Conservation (phyloP, 2,113 vertebrate species). For the Pitta sordida region DNA sequence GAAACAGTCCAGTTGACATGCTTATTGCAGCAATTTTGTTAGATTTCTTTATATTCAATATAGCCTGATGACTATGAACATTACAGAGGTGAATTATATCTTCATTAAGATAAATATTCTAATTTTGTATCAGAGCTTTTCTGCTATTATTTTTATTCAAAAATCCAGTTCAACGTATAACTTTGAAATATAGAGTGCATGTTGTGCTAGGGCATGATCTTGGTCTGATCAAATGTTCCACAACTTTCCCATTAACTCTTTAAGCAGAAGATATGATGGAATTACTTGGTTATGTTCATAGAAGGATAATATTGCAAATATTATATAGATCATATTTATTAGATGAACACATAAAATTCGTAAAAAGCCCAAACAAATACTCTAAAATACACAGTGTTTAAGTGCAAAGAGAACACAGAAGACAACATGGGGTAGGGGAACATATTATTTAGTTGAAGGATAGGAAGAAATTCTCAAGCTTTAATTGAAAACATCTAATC, state of each 20-base stretch:
- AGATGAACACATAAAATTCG: accelerated
- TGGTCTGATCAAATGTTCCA: not conserved
- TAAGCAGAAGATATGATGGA: not conserved
- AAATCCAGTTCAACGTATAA: not conserved
- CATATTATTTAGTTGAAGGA: not conserved
- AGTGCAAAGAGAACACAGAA: not conserved
- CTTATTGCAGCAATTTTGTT: not conserved
- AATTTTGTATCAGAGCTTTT: not conserved
- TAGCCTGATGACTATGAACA: not conserved
- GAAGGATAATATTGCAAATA: not conserved
- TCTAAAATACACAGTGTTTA: not conserved
- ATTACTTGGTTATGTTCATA: not conserved
- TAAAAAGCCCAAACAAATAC: not conserved
- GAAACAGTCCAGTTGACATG: not conserved
- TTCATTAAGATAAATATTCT: not conserved
- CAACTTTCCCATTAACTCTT: not conserved
- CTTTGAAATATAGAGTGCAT: not conserved
- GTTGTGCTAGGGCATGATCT: not conserved
- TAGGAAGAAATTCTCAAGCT: not conserved
- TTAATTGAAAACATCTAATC: not conserved
- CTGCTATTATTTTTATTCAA: not conserved
- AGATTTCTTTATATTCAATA: not conserved
- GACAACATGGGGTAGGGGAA: not conserved
- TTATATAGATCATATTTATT: not conserved
- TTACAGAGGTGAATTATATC: not conserved